A percentile compares a stretch with the other conserved stretches of the same genome.
phyloP scores from a whole-genome alignment of 1,140 invertebrate genomes.

The Halotydeus destructor region DNA sequence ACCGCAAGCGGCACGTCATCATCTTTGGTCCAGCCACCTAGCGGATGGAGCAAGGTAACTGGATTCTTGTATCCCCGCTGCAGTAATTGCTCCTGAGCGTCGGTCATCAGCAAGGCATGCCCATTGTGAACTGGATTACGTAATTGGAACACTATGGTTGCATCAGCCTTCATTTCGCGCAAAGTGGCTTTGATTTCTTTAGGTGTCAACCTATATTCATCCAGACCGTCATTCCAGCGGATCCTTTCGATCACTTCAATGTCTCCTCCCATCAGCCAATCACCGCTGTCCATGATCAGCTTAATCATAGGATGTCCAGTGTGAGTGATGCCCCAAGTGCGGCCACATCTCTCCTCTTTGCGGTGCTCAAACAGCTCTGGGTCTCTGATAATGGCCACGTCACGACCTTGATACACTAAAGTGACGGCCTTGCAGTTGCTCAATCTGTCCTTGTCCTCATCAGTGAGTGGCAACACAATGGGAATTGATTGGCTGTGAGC shows the following conservation, averaged over 20 bases:
- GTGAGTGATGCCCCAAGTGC: conserved; percentile 81
- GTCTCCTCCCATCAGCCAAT: conserved; percentile 88
- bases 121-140: conserved; percentile 98
- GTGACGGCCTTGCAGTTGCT: conserved; percentile 28
- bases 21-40: conserved; percentile 96
- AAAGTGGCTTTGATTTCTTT: conserved; percentile 70
- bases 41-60: conserved; percentile 77
- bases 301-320: conserved; percentile 21
- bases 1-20: conserved; percentile 82
- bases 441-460: conserved; percentile 51
- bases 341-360: conserved; percentile 74
- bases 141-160: conserved; percentile 84
- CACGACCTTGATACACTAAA: conserved; percentile 40
- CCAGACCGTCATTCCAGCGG: conserved; percentile 82
- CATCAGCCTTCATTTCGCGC: conserved; percentile 49
- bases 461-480: conserved; percentile 65
- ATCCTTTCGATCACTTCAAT: conserved; percentile 80
- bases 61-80: conserved; percentile 80
- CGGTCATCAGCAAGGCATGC: conserved; percentile 91
- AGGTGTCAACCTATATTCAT: conserved; percentile 80
- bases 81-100: conserved; percentile 59
- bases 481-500: conserved; percentile 74
- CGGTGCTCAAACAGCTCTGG: conserved; percentile 86
- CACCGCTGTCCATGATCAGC: conserved; percentile 74
- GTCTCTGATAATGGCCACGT: conserved; percentile 62